Evolutionary conservation across 2,113 vertebrate species (phyloP).

Genomic region (Vimba vimba): DNA sequence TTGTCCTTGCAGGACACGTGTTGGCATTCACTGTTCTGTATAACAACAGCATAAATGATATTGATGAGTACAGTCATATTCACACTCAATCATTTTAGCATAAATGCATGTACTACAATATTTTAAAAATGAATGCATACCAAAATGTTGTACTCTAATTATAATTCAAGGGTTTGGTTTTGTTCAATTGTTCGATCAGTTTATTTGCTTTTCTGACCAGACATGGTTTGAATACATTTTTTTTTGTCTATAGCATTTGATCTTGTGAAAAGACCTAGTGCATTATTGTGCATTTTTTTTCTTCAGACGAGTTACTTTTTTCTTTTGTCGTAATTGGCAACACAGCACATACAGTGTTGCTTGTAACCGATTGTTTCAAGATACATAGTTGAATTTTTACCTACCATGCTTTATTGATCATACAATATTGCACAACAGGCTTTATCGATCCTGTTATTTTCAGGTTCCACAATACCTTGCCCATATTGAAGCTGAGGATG

Average conservation of each 20-base stretch:
- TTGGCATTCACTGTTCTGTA: slow-evolving; percentile 12
- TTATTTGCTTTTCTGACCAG: background rate
- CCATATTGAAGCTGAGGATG: slow-evolving; percentile 10
- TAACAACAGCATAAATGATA: background rate
- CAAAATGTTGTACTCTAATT: background rate
- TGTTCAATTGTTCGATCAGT: background rate
- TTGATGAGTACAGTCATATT: background rate
- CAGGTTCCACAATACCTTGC: background rate
- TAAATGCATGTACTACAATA: background rate
- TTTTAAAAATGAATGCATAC: background rate
- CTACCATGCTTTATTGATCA: background rate
- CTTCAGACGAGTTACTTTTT: background rate
- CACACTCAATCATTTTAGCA: background rate
- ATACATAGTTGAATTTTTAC: background rate
- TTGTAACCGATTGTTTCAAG: background rate
- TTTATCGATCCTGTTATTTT: slow-evolving; percentile 2
- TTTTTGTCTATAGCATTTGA: background rate
- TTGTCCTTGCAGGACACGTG: slow-evolving; percentile 3
- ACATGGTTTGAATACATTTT: background rate
- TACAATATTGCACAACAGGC: background rate
- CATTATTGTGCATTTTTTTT: background rate
- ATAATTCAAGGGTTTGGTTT: background rate
- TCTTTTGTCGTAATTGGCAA: background rate
- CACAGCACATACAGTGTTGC: background rate
- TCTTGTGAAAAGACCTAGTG: background rate